These are phyloP conservation scores for Athalia circularis DNA, from an alignment of 2,888 invertebrate genomes.

Conservation along the genomic window DNA sequence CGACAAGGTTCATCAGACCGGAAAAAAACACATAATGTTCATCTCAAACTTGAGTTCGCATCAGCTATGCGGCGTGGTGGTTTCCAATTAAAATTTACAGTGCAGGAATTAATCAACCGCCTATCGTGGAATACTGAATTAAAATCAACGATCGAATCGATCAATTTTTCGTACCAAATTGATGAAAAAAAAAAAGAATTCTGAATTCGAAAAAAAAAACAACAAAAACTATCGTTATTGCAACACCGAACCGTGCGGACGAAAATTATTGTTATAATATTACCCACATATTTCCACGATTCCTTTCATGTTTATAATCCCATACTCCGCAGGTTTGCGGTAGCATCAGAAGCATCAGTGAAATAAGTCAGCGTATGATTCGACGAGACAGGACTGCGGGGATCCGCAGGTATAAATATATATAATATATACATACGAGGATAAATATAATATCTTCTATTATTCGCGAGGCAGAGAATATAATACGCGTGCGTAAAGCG, in stretches of 20 bases:
- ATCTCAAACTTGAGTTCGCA: too few species aligned
- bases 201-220: too few species aligned
- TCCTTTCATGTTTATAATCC: slow-evolving; percentile 21
- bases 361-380: slow-evolving; percentile 39
- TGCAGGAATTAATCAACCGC: too few species aligned
- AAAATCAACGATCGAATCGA: too few species aligned
- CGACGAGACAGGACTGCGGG: slow-evolving; percentile 31
- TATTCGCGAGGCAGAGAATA: slow-evolving; percentile 29
- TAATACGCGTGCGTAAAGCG: slow-evolving; percentile 21
- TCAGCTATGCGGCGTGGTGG: too few species aligned
- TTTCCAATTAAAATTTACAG: too few species aligned
- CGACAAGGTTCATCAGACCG: too few species aligned
- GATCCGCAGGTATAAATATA: slow-evolving; percentile 6
- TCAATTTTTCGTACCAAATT: too few species aligned
- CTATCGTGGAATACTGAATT: too few species aligned
- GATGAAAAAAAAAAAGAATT: too few species aligned
- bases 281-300: neutral
- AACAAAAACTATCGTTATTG: too few species aligned
- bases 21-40: too few species aligned
- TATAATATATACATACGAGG: slow-evolving; percentile 7
- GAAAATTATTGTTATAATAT: neutral
- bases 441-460: slow-evolving; percentile 44
- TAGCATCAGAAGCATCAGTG: neutral
- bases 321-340: neutral
- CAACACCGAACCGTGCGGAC: neutral